Evolutionary conservation across 2,888 invertebrate species (phyloP), one percentile per base, ranked within the genome.

Genomic region (Abscondita cerata): DNA sequence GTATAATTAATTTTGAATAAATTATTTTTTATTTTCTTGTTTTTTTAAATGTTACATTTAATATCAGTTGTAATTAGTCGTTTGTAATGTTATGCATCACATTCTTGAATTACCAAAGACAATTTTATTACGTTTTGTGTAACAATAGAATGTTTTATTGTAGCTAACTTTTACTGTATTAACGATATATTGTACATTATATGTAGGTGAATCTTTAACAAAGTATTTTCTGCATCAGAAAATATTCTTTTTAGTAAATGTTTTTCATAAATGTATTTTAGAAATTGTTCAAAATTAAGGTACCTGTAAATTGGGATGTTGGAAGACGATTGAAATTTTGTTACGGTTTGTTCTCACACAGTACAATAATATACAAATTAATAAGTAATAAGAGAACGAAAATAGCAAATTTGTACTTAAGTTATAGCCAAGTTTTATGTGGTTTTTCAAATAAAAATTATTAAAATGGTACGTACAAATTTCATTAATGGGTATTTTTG

Each of bases 141-240:
- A 15, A 6, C 5, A 15, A 20, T 52, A 52, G 41, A 52, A 52
- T 34, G 34, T 9, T 34, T 15, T 46, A 38, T 40, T 52, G 44
- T 54, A 54, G 25, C 20, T 16, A 34, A 34, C 44, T 31, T 53
- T 20, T 48, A 15, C 48, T 13, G 51, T 51, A 36, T 51, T 51
- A 51, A 51, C 15, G 13, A 31, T 20, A 54, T 46, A n/a, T 33
- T 56, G 44, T 52, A 53, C 59, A 53, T 53, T 51, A 18, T 33
- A 52, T 53, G 92, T 93, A 92, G 90, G 84, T 53, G 25, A 83
- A 59, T 65, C 41, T 62, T 59, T 65, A 64, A 59, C 34, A 33
- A 48, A 34, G 12, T 52, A 57, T 60, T 64, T 64, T 64, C 64
- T 64, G 64, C 44, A 64, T 64, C 64, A 64, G 64, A 64, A 57